These are phyloP conservation scores for Adoxophyes honmai DNA, from an alignment of 1,140 invertebrate genomes.

Conservation along the genomic window DNA sequence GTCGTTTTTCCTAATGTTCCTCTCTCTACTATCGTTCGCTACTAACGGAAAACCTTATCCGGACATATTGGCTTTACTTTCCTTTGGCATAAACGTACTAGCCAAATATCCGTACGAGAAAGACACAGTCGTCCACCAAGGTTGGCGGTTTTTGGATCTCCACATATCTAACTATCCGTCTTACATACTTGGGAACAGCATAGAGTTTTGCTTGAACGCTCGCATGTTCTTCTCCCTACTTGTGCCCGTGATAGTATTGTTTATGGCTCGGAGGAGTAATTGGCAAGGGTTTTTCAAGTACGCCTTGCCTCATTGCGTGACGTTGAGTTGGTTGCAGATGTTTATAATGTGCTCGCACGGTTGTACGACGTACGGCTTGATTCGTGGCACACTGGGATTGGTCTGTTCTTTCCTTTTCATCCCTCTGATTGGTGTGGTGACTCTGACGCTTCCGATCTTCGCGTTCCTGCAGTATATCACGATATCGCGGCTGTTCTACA, in stretches of 20 bases:
- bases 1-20: conserved; percentile 83
- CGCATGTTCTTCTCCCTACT: conserved; percentile 86
- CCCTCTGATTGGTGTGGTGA: conserved; percentile 86
- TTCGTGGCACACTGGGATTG: conserved; percentile 85
- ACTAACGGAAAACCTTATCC: conserved; percentile 77
- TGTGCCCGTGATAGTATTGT: conserved; percentile 84
- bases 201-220: conserved; percentile 91
- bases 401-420: conserved; percentile 87
- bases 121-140: conserved; percentile 86
- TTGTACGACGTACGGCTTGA: conserved; percentile 87
- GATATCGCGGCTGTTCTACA: conserved; percentile 80
- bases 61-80: conserved; percentile 85
- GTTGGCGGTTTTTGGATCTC: conserved; percentile 88
- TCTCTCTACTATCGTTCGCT: conserved; percentile 86
- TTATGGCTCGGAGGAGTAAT: conserved; percentile 84
- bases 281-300: conserved; percentile 89
- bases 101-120: conserved; percentile 91
- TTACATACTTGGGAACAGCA: conserved; percentile 87
- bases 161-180: conserved; percentile 89
- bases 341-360: conserved; percentile 88
- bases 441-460: conserved; percentile 84
- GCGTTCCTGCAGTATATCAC: conserved; percentile 84
- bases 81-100: conserved; percentile 88
- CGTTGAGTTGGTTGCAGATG: conserved; percentile 91
- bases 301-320: conserved; percentile 90